These are phyloP conservation scores for Xestia c-nigrum DNA, from an alignment of 2,888 invertebrate species.

Conservation along the genomic window DNA sequence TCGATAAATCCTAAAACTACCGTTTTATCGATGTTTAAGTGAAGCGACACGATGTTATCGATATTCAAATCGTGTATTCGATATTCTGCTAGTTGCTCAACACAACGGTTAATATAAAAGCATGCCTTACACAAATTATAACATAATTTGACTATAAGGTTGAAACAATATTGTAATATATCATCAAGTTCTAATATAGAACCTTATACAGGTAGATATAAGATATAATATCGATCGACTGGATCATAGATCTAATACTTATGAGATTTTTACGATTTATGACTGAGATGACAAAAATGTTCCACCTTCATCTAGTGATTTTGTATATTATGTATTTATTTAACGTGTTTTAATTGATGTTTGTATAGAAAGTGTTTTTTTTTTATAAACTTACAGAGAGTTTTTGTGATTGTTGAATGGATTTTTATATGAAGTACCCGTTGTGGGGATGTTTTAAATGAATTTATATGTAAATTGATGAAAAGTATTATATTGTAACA, in stretches of 20 bases:
- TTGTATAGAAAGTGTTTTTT: slow-evolving; percentile 65
- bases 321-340: slow-evolving; percentile 74
- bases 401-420: slow-evolving; percentile 70
- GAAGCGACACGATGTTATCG: slow-evolving; percentile 31
- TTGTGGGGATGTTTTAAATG: slow-evolving; percentile 61
- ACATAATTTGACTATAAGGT: slow-evolving; percentile 64
- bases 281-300: slow-evolving; percentile 70
- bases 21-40: slow-evolving; percentile 27
- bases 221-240: slow-evolving; percentile 63
- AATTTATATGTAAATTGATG: slow-evolving; percentile 61
- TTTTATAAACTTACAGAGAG: slow-evolving; percentile 52
- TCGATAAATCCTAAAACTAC: slow-evolving; percentile 30
- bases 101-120: slow-evolving; percentile 47
- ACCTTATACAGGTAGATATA: slow-evolving; percentile 58
- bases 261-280: slow-evolving; percentile 67
- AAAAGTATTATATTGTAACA: slow-evolving; percentile 70
- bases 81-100: slow-evolving; percentile 59
- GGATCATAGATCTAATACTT: slow-evolving; percentile 67
- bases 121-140: slow-evolving; percentile 63
- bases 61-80: slow-evolving; percentile 29
- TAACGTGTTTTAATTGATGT: slow-evolving; percentile 63
- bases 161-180: slow-evolving; percentile 59
- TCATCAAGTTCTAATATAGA: slow-evolving; percentile 49
- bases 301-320: slow-evolving; percentile 73
- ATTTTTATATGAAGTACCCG: slow-evolving; percentile 65